Evolutionary conservation across 2,113 vertebrate species (phyloP).

Genomic region (Actenoides lindsayi): DNA sequence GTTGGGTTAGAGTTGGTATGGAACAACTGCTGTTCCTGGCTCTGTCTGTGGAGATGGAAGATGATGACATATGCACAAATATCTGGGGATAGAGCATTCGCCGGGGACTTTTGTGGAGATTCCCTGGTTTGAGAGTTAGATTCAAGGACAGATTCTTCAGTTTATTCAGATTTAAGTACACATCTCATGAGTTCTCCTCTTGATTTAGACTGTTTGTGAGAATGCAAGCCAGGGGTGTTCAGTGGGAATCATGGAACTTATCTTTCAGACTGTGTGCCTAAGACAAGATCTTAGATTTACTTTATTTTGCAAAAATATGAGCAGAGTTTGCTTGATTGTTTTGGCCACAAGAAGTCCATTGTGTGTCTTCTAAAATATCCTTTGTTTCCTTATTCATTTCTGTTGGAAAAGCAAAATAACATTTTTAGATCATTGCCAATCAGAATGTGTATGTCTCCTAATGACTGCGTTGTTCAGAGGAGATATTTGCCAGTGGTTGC

Average conservation of each 20-base stretch:
- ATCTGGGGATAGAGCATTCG: neutral
- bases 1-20: neutral
- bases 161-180: neutral
- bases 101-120: neutral
- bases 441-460: neutral
- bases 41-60: neutral
- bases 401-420: neutral
- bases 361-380: neutral
- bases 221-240: neutral
- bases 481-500: neutral
- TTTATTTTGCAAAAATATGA: neutral
- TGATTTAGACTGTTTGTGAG: neutral
- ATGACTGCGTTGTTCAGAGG: neutral
- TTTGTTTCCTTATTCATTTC: neutral
- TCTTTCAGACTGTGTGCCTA: neutral
- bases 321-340: neutral
- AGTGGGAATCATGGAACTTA: neutral
- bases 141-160: neutral
- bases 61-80: neutral
- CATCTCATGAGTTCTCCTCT: neutral
- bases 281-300: neutral
- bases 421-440: neutral
- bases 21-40: neutral
- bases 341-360: neutral
- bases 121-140: neutral